Conservation (phyloP, 2,797 vertebrate species). For the Sebastes variabilis region DNA sequence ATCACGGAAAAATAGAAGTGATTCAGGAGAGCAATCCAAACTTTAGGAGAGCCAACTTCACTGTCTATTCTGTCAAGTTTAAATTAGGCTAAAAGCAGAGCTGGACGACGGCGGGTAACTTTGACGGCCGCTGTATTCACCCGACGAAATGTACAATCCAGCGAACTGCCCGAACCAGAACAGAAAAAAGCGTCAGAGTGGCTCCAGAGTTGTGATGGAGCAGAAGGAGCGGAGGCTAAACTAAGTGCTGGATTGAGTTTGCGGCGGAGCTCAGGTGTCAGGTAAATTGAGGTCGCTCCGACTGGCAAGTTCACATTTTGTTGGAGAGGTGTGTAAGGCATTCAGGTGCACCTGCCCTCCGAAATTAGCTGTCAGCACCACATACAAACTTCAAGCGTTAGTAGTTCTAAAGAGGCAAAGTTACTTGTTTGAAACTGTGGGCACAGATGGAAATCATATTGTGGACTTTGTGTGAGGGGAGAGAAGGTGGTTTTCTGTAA, state of each 20-base stretch:
- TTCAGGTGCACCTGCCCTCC: conserved; percentile 3
- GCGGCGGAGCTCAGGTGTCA: conserved; percentile 32
- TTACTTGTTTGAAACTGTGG: neutral
- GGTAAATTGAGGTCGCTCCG: conserved; percentile 36
- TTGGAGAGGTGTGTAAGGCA: conserved; percentile 6
- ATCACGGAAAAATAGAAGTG: neutral
- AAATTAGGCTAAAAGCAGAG: conserved; percentile 28
- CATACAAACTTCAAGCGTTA: neutral
- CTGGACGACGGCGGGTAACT: conserved; percentile 3
- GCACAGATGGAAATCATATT: conserved; percentile 15
- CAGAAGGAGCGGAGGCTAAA: conserved; percentile 27
- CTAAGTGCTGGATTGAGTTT: conserved; percentile 34
- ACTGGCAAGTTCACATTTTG: conserved; percentile 1
- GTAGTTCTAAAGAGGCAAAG: neutral
- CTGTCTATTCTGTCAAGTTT: conserved; percentile 36
- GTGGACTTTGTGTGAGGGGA: neutral
- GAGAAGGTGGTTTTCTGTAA: too few relatives aligned
- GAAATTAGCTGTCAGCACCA: conserved; percentile 26
- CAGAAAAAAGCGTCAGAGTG: neutral
- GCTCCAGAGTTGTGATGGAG: conserved; percentile 22
- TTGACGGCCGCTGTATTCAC: conserved; percentile 23
- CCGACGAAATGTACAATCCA: conserved; percentile 37
- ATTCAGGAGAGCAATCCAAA: conserved; percentile 23
- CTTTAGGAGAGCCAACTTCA: conserved; percentile 1
- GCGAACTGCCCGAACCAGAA: conserved; percentile 15